phyloP scores from a whole-genome alignment of 2,797 vertebrate species.

The Antrozous pallidus region DNA sequence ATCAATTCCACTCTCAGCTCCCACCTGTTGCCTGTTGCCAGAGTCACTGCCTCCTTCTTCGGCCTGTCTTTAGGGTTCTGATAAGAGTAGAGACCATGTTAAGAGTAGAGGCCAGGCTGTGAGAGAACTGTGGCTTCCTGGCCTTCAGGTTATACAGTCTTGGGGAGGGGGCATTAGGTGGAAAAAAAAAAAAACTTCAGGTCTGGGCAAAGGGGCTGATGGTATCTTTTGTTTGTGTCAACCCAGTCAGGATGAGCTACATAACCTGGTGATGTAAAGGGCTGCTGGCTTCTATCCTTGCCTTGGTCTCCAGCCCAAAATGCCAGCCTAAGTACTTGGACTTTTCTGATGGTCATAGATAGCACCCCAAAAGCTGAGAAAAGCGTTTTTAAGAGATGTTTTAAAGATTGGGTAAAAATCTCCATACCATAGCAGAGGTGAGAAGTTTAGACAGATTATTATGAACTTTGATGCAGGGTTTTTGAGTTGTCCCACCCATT shows the following conservation, averaged over 20 bases:
- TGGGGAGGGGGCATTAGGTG: not conserved
- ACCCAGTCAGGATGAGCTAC: not conserved
- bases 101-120: not conserved
- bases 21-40: not conserved
- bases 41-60: not conserved
- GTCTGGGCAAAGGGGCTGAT: not conserved
- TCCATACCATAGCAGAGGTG: not conserved
- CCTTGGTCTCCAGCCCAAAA: not conserved
- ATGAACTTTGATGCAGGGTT: not conserved
- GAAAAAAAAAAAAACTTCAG: not conserved
- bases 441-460: not conserved
- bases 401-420: not conserved
- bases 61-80: not conserved
- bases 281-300: not conserved
- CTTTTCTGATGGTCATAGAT: not conserved
- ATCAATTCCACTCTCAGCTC: not conserved
- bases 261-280: not conserved
- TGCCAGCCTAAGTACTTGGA: not conserved
- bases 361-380: not conserved
- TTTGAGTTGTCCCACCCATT: not conserved
- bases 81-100: not conserved
- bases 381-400: constrained; percentile 44
- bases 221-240: constrained; percentile 39
- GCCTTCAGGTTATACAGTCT: not conserved
- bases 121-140: not conserved